Evolutionary conservation across 2,113 vertebrate species (phyloP), one percentile per base, ranked within the genome.

Genomic region (Tenebrosternarchus preto): DNA sequence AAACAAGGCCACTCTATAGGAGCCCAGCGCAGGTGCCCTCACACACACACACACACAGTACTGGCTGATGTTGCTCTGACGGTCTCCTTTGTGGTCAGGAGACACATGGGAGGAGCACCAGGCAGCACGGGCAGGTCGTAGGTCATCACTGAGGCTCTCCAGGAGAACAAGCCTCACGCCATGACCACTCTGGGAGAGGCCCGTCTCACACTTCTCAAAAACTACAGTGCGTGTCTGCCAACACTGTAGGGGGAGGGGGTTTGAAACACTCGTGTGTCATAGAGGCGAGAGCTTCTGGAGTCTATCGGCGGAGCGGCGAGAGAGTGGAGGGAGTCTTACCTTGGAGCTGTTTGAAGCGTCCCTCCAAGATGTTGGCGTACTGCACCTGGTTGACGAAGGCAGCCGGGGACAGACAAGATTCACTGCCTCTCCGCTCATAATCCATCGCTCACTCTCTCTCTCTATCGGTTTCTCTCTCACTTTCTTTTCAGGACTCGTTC

Each of bases 331-430:
- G 43, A 46, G 1, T 61, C 95, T 94, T 94, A 97, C 96, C 96
- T 96, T 97, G 96, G 53, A 97, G 92, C 87, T 97, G 95, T 85
- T 97, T 97, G 91, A 97, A 97, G 60, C 96, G 89, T 80, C 96
- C 96, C 80, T 97, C 96, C 89, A 97, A 88, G 78, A 97, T 94
- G 78, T 94, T 96, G 67, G 95, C 92, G 29, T 96, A 95, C 87
- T 95, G 96, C 80, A 95, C 92, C 15, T 95, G 91, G 90, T 96
- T 96, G 73, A 97, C 91, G 88, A 95, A 97, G 57, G 96, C 96
- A 12, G 96, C 95, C 0, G 96, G 94, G 3, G 96, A 96, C 75
- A 95, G 91, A 70, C 90, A 90, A 83, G 92, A 73, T 84, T 93
- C 86, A 85, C 88, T 83, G 24, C 90, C 84, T 75, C 89, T 87